Conservation (phyloP, 2,797 vertebrate species). For the Sciaenops ocellatus region DNA sequence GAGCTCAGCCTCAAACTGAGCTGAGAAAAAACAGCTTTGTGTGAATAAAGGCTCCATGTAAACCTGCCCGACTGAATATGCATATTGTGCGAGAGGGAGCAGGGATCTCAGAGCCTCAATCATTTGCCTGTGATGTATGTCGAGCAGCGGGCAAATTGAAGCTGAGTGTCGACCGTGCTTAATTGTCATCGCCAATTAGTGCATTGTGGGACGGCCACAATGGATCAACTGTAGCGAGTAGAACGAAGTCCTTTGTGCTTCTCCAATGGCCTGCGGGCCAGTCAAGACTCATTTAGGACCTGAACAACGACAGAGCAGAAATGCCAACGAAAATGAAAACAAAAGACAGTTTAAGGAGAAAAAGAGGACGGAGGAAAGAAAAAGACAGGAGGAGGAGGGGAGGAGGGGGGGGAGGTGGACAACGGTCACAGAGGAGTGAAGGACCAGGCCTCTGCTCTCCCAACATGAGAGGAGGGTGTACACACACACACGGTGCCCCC, state of each 20-base stretch:
- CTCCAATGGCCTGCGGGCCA: constrained; percentile 95
- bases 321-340: constrained; percentile 91
- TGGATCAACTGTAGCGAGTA: constrained; percentile 93
- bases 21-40: constrained; percentile 1
- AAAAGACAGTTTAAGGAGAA: constrained; percentile 83
- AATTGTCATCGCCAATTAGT: constrained; percentile 98
- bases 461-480: constrained; percentile 76
- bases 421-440: constrained; percentile 79
- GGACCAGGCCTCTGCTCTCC: constrained; percentile 75
- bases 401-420: constrained; percentile 47
- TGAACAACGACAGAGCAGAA: constrained; percentile 90
- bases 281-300: constrained; percentile 96
- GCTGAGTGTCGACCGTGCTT: constrained; percentile 87
- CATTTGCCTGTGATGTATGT: constrained; percentile 67
- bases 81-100: constrained; percentile 38
- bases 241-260: constrained; percentile 92
- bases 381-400: constrained; percentile 19
- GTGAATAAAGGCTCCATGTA: constrained; percentile 40
- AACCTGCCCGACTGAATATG: constrained; percentile 54
- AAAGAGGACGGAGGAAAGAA: constrained; percentile 69
- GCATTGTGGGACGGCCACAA: constrained; percentile 93
- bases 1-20: constrained; percentile 33
- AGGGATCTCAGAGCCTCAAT: constrained; percentile 24
- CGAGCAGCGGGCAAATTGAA: constrained; percentile 86
- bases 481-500: constrained; percentile 36